A percentile compares a stretch with the other conserved stretches of the same genome.
Conservation (phyloP, 1,140 invertebrate species). For the Drosophila triauraria region DNA sequence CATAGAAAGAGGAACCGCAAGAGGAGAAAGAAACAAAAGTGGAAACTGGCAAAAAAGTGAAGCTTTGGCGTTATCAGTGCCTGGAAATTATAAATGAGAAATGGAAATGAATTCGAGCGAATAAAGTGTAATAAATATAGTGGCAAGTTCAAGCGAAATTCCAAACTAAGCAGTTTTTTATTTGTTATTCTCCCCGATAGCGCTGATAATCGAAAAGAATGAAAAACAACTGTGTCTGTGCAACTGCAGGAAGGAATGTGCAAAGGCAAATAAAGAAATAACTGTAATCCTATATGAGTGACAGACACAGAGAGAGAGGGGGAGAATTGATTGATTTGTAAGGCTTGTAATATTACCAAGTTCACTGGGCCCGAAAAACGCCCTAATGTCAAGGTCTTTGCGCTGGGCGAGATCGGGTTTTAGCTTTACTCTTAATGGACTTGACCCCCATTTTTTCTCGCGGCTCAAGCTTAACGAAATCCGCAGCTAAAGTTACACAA, state of each 20-base stretch:
- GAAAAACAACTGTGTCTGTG: conserved; percentile 27
- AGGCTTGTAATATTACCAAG: conserved; percentile 33
- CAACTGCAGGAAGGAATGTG: conserved; percentile 28
- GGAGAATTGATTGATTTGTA: conserved; percentile 57
- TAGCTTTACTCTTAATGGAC: conserved; percentile 43
- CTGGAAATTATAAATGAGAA: conserved; percentile 8
- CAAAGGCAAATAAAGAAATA: conserved; percentile 26
- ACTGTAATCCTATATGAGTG: conserved; percentile 4
- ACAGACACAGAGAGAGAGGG: not conserved
- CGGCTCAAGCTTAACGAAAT: conserved; percentile 37
- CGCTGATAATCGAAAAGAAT: conserved; percentile 6
- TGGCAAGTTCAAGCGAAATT: conserved; percentile 15
- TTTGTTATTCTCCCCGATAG: conserved; percentile 13
- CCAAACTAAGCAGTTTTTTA: conserved; percentile 23
- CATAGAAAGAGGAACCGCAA: conserved; percentile 26
- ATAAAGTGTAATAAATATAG: conserved; percentile 20
- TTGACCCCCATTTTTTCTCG: conserved; percentile 58
- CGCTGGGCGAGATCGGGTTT: conserved; percentile 24
- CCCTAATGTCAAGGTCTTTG: conserved; percentile 71
- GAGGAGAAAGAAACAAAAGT: conserved; percentile 10
- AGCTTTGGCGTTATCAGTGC: conserved; percentile 49
- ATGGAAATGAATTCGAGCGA: conserved; percentile 3
- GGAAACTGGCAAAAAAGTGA: conserved; percentile 3
- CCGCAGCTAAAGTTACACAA: conserved; percentile 22
- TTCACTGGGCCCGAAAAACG: conserved; percentile 27